Evolutionary conservation across 1,140 invertebrate species (phyloP), one percentile per base, ranked within the genome.

Genomic region (Conus ventricosus): DNA sequence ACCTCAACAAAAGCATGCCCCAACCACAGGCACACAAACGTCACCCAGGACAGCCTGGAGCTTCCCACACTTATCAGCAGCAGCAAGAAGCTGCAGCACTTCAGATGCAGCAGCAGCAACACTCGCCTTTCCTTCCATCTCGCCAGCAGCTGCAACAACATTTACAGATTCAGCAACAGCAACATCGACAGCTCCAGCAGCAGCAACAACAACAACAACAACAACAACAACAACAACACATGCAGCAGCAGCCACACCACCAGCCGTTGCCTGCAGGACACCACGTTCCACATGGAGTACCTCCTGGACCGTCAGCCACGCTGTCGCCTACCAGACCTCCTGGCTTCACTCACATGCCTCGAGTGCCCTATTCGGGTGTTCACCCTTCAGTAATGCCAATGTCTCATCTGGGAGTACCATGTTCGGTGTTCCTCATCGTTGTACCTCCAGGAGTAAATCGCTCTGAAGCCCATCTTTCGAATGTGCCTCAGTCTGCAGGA

Each of bases 171-270:
- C 78, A 84, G 67, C 81, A 84, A 60, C 86, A 80, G 20, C 82
- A 78, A 3, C 25, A 51, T 39, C 39, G 39, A 39, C 39, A 39
- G 39, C 39, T 39, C 3, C 39, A 39, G 39, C 39, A 39, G 39
- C 27, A 25, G 60, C 54, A 63, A 25, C 88, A 67, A 53, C 67
- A 84, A 27, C 82, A 71, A n/a, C 82, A 88, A 39, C 81, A 85
- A 63, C 60, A 63, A 20, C 60, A 63, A 20, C 60, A 63, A 17
- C 84, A 89, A 11, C 88, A 89, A 17, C 88, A 89, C 83, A 20
- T 53, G 39, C 39, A 1, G 39, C 39, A 39, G 39, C 39, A 39
- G 39, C 39, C 39, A 39, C 25, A 51, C 54, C 39, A 23, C 10
- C 82, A 15, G 39, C 4, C 53, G 82, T 53, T 23, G 20, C 53